Evolutionary conservation across 2,797 vertebrate species (phyloP).

Genomic region (Enteromius radiatus): DNA sequence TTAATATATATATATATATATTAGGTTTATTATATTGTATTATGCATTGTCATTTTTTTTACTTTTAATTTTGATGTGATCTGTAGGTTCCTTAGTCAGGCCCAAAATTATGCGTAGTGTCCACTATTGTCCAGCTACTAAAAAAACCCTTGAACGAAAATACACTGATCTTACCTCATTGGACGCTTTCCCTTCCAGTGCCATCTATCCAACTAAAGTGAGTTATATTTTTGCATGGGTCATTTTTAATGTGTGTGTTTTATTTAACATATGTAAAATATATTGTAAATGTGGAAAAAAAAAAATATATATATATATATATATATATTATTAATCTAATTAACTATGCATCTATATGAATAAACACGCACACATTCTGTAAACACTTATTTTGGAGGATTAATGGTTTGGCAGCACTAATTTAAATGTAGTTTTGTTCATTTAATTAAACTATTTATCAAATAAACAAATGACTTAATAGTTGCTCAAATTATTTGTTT

Average conservation of each 20-base stretch:
- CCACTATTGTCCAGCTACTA: constrained; percentile 72
- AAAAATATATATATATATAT: background rate
- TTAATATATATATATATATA: too few species aligned
- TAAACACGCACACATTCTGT: too few species aligned
- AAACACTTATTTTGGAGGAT: too few species aligned
- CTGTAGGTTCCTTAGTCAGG: constrained; percentile 69
- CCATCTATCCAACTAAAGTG: constrained; percentile 69
- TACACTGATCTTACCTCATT: constrained; percentile 73
- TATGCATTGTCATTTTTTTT: constrained; percentile 3
- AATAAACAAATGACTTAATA: too few species aligned
- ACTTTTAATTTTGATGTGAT: background rate
- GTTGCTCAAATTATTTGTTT: too few species aligned
- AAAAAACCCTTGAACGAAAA: constrained; percentile 70
- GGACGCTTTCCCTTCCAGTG: constrained; percentile 71
- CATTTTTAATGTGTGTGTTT: too few species aligned
- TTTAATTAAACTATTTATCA: background rate
- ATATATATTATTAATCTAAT: background rate
- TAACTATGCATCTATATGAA: too few species aligned
- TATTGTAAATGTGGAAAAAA: too few species aligned
- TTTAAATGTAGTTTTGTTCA: background rate
- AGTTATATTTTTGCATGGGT: background rate
- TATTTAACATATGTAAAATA: too few species aligned
- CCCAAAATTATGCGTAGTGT: constrained; percentile 72
- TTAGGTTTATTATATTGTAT: background rate
- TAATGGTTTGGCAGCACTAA: too few species aligned